Base-by-base conservation (phyloP, 1,140 invertebrate species). In the Brachionus plicatilis region DNA sequence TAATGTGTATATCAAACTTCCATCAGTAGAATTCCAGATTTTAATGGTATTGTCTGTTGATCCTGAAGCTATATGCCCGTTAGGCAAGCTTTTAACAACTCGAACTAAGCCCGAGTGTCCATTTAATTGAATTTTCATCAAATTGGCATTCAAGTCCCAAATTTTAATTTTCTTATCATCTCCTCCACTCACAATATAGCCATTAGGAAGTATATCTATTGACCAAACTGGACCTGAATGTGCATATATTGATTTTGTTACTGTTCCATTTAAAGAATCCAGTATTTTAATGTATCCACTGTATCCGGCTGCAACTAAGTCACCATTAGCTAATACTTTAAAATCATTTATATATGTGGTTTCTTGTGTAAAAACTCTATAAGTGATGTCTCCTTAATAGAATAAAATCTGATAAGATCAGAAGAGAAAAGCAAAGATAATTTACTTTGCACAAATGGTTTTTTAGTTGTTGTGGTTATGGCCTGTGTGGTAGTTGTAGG, bases 41-140 rank as follows among this genome's bases (percentile, higher is more conserved):
- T 80, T 80, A 41, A 43, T 56, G 9, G 4, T 80, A 17, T 65
- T 56, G 27, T 80, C 76, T 33, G 24, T 50, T n/a, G 76, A 80
- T 8, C 50, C 76, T 7, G 24, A 33, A 27, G 76, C 76, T 14
- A 80, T 17, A 14, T 8, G 12, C 8, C 45, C 76, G 33, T 80
- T 53, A 17, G 76, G 27, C 33, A 80, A 56, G 14, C 29, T 50
- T 29, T 29, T 41, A 6, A 80, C 50, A n/a, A 65, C 45, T 37
- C 47, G 17, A 17, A 80, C 45, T 17, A 80, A 9, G 6, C 50
- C 41, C n/a, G n/a, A 9, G 20, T 80, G 76, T 7, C 76, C 76
- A 33, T 29, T 80, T 37, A 80, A 12, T 11, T 29, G 45, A 11
- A 80, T 11, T 56, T 56, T 56, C 7, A 56, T 8, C 6, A 43